A percentile compares a stretch with the other conserved stretches of the same genome.
Conservation (phyloP, 2,888 invertebrate genomes). For the Podabrus alpinus region DNA sequence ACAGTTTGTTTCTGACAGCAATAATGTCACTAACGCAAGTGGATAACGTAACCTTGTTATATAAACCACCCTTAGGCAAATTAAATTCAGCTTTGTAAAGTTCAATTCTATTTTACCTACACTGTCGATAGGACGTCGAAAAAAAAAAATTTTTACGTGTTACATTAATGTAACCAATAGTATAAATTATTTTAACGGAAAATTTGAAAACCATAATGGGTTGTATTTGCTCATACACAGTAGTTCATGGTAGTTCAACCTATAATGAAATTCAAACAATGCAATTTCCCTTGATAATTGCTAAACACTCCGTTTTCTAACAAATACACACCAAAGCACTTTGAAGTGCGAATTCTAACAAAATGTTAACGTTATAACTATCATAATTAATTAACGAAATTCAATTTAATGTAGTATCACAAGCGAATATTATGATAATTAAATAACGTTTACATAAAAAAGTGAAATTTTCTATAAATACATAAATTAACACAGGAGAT, state of each 20-base stretch:
- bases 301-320: slow-evolving; percentile 3
- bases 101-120: neutral
- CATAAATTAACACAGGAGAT: neutral
- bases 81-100: neutral
- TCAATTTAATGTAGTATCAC: neutral
- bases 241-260: neutral
- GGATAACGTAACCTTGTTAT: neutral
- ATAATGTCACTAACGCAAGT: neutral
- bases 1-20: neutral
- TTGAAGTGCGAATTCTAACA: slow-evolving; percentile 7
- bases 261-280: slow-evolving; percentile 15
- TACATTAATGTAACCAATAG: too few species aligned
- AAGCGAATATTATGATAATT: neutral
- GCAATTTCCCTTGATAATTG: slow-evolving; percentile 9
- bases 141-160: neutral
- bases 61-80: neutral
- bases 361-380: neutral
- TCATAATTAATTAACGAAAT: neutral
- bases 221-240: neutral
- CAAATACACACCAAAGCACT: slow-evolving; percentile 3
- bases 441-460: neutral
- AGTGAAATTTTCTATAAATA: neutral
- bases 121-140: neutral
- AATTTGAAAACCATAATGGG: neutral
- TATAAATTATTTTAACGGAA: neutral